Evolutionary conservation across 2,797 vertebrate species (phyloP), one percentile per base, ranked within the genome.

Genomic region (Rhabdomys pumilio): DNA sequence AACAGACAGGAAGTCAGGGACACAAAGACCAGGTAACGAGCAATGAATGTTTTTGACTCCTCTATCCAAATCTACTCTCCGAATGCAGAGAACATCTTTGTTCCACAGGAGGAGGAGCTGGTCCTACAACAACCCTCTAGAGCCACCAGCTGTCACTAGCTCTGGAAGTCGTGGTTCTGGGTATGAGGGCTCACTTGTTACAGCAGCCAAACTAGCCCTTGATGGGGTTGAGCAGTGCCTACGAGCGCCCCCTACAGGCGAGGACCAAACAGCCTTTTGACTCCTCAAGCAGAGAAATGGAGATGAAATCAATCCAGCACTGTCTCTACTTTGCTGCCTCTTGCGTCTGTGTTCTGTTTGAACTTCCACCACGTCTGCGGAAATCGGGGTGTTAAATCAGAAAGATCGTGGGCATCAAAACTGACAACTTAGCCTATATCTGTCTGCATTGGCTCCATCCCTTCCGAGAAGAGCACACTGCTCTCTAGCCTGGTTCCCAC

Each of bases 41-140:
- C 29, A 6, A 0, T 0, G 0, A 1, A 38, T 12, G 20, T 26
- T 47, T 3, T 72, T 14, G 13, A 57, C 5, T 15, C 4, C 75
- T 85, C 47, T 10, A 8, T 47, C 63, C 57, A 31, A 13, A 6
- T 9, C 29, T 34, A 1, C 38, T 1, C 0, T 6, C 47, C 4
- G 34, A 12, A 26, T 2, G 20, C 65, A 65, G 44, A 53, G 50
- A 24, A 13, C 4, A 2, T n/a, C 17, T 29, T 12, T 22, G 6
- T 80, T 53, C 53, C 8, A 1, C 6, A 0, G 38, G n/a, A 65
- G 2, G 34, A 12, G 44, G 41, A 0, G 79, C 44, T 76, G 85
- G 83, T n/a, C 41, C 80, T 59, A 2, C 29, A 19, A n/a, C 14
- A 41, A 34, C 59, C 1, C 1, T 55, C 72, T 15, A 0, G 14